phyloP scores from a whole-genome alignment of 1,140 invertebrate genomes.

The Tetraneura akinire region DNA sequence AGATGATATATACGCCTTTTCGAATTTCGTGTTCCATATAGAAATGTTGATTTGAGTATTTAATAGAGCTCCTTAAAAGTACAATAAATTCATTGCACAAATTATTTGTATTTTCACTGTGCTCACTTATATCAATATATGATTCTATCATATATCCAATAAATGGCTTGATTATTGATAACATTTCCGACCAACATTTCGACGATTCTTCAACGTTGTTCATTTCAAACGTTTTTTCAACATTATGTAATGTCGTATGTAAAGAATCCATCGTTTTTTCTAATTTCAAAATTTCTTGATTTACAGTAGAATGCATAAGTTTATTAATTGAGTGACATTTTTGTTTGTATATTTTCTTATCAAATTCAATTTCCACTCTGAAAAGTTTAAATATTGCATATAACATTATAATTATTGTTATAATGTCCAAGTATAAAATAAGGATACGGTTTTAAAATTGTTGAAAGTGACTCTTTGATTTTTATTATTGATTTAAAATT shows the following conservation, averaged over 20 bases:
- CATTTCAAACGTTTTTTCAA: background rate
- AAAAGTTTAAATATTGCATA: background rate
- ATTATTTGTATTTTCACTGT: background rate
- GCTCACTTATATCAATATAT: slow-evolving; percentile 1
- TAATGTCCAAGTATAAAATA: background rate
- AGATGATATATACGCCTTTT: background rate
- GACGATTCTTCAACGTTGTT: background rate
- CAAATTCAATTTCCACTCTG: background rate
- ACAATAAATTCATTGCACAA: background rate
- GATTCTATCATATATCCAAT: background rate
- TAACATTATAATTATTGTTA: background rate
- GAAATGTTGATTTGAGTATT: background rate
- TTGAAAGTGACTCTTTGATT: background rate
- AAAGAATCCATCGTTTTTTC: background rate
- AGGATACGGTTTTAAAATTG: background rate
- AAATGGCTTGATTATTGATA: background rate
- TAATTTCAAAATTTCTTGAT: slow-evolving; percentile 12
- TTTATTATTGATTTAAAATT: background rate
- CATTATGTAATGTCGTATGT: background rate
- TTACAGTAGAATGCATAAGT: background rate
- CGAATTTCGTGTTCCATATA: background rate
- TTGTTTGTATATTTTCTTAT: background rate
- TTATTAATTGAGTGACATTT: background rate
- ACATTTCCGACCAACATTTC: slow-evolving; percentile 4
- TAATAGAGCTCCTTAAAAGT: background rate